A percentile compares a stretch with the other conserved stretches of the same genome.
Evolutionary conservation across 2,888 invertebrate species (phyloP).

Genomic region (Arrhopalites spinosus): DNA sequence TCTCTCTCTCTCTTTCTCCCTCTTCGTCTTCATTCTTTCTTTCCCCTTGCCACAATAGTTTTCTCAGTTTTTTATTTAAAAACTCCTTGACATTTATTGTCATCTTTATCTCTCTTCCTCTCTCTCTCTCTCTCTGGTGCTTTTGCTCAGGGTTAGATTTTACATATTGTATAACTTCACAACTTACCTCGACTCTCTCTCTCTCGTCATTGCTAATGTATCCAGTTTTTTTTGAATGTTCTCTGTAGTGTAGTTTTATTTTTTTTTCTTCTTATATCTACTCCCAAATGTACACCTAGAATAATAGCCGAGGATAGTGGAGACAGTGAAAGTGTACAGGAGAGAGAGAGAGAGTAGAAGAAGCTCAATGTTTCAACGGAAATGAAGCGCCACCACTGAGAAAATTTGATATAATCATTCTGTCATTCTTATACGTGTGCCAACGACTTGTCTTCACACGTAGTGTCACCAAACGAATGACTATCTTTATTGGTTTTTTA

Average conservation of each 20-base stretch:
- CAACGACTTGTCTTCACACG: not conserved
- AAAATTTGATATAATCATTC: conserved; percentile 41
- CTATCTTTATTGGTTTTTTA: too few species aligned
- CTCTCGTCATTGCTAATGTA: conserved; percentile 24
- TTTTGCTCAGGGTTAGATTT: conserved; percentile 33
- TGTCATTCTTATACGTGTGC: conserved; percentile 23
- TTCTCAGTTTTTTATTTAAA: conserved; percentile 53
- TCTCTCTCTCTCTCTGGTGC: conserved; percentile 13
- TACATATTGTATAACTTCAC: conserved; percentile 30
- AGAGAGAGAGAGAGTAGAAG: not conserved
- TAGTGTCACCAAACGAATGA: too few species aligned
- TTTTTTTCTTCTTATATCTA: conserved; percentile 4
- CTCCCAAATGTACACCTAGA: not conserved
- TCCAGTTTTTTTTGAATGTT: conserved; percentile 20
- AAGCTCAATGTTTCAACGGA: conserved; percentile 33
- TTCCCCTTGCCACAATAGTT: conserved; percentile 38
- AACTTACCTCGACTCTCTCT: conserved; percentile 20
- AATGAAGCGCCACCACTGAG: conserved; percentile 45
- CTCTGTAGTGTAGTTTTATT: conserved; percentile 18
- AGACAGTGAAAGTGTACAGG: not conserved
- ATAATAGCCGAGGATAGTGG: conserved; percentile 6
- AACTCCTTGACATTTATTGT: conserved; percentile 56
- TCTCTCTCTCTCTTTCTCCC: conserved; percentile 37
- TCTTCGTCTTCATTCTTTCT: conserved; percentile 42
- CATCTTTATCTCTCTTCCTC: conserved; percentile 52